These are phyloP conservation scores for Gymnogyps californianus DNA, from an alignment of 2,113 vertebrate genomes.

Conservation along the genomic window DNA sequence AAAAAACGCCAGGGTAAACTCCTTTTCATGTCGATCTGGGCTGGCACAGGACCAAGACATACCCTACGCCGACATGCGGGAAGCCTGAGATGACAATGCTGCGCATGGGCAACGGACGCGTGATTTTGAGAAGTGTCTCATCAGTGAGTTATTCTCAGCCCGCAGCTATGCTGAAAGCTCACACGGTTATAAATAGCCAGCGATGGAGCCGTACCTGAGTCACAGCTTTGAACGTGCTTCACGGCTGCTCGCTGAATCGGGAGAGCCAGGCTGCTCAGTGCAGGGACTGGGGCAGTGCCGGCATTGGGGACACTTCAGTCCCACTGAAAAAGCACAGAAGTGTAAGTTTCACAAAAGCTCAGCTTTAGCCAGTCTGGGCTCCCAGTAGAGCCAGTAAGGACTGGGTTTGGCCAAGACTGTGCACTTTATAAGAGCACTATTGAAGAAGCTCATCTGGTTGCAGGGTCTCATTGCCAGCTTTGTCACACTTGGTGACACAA, in stretches of 20 bases:
- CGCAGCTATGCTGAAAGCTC: neutral
- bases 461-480: neutral
- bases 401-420: neutral
- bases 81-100: neutral
- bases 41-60: neutral
- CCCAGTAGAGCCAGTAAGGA: neutral
- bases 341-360: neutral
- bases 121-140: neutral
- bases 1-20: accelerated
- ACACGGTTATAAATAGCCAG: neutral
- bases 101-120: neutral
- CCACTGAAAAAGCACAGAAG: neutral
- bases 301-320: neutral
- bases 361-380: neutral
- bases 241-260: accelerated
- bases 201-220: neutral
- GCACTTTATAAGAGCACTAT: neutral
- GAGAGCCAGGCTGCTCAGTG: neutral
- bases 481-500: neutral
- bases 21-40: accelerated
- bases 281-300: neutral
- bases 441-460: neutral
- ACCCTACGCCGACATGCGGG: neutral
- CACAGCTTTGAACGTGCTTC: neutral
- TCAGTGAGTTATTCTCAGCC: conserved; percentile 19